phyloP scores from a whole-genome alignment of 1,140 invertebrate species.

The Linepithema humile region DNA sequence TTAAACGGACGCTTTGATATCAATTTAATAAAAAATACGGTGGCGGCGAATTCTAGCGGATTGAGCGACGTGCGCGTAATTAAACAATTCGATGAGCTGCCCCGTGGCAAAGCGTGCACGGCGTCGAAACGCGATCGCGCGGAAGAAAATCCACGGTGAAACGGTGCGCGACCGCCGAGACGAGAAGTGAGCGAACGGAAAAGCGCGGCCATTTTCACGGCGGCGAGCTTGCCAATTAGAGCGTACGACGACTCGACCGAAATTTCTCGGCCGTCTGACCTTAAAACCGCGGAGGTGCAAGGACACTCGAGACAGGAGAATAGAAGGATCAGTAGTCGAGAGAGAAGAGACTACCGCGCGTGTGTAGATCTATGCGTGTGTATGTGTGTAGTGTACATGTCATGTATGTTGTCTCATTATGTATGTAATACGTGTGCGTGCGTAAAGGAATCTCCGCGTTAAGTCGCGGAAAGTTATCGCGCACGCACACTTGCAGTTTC shows the following conservation, averaged over 20 bases:
- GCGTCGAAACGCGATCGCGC: not conserved
- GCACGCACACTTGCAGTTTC: not conserved
- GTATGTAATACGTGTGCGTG: not conserved
- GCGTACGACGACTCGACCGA: conserved; percentile 25
- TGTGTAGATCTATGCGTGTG: not conserved
- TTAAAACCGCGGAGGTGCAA: conserved; percentile 33
- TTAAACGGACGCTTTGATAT: conserved; percentile 40
- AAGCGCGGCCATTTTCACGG: conserved; percentile 9
- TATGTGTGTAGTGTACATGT: not conserved
- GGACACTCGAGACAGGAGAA: conserved; percentile 47
- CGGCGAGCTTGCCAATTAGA: conserved; percentile 25
- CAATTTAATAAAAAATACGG: conserved; percentile 20
- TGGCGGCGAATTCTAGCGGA: not conserved
- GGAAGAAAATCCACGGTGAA: no score
- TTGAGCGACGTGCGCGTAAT: not conserved
- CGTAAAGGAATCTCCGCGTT: conserved; percentile 20
- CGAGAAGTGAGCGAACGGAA: not conserved
- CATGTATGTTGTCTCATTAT: not conserved
- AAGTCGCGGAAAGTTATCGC: not conserved
- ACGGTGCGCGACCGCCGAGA: not conserved
- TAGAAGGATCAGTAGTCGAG: conserved; percentile 39
- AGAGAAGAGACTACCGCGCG: conserved; percentile 21
- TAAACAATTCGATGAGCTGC: conserved; percentile 14
- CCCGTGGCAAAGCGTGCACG: not conserved
- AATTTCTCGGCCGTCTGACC: conserved; percentile 40